Evolutionary conservation across 1,140 invertebrate species (phyloP), one percentile per base, ranked within the genome.

Genomic region (Dryas iulia): DNA sequence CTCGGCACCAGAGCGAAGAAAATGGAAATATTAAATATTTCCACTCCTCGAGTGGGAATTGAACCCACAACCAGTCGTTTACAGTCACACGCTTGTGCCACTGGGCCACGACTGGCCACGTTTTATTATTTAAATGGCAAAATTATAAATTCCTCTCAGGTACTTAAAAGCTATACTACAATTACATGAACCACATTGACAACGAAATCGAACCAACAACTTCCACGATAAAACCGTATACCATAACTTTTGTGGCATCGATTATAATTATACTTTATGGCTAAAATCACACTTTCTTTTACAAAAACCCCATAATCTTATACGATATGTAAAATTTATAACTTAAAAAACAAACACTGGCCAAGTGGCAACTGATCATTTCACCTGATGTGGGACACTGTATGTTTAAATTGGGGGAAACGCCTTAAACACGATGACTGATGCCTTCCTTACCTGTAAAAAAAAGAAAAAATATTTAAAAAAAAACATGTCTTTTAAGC

Each of bases 331-430:
- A 58, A 77, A 75, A 75, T 77, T 67, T 72, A 75, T 61, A 76
- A 70, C 71, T 57, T 47, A 73, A 65, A 73, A 79, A 77, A 75
- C 75, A 73, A 79, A 75, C 67, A 66, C 28, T 47, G 18, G 39
- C 39, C 14, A 47, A 18, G 39, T 47, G 69, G 24, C 54, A 28
- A 69, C 69, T 56, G 47, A 66, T 47, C 39, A 56, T 72, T 73
- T 71, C 69, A 66, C 75, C 56, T 62, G 39, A 74, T 67, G 68
- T 73, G 63, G 72, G 74, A 52, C 47, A 52, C 61, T 78, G 74
- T 71, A 69, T 64, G 70, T 72, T 72, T 73, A 72, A 67, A 67
- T 61, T 28, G 67, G 70, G 59, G 61, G 67, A 67, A 59, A 24
- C 58, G 47, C 39, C 64, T 52, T 33, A 54, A 14, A 21, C 0